A percentile compares a stretch with the other conserved stretches of the same genome.
Conservation (phyloP, 92 coral and sea anemone genomes). For the Siderastrea siderea region DNA sequence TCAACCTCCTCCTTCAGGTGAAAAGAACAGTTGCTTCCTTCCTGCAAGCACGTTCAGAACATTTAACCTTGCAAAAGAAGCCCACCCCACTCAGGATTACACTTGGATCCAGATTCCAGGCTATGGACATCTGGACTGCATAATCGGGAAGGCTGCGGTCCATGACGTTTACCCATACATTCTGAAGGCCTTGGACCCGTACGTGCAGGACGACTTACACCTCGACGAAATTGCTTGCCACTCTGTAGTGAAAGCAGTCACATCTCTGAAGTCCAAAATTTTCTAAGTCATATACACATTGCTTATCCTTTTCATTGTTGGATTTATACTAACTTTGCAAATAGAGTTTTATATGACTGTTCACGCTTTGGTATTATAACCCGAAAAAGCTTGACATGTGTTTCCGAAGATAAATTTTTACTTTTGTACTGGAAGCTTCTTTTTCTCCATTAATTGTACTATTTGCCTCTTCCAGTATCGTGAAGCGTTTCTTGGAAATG, state of each 20-base stretch:
- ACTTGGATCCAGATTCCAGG: slow-evolving; percentile 45
- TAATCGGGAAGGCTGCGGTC: slow-evolving; percentile 55
- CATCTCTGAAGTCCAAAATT: slow-evolving; percentile 1
- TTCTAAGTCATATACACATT: not conserved
- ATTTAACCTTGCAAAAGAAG: slow-evolving; percentile 37
- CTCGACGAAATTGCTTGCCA: not conserved
- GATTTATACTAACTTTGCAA: no score
- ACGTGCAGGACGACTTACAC: slow-evolving; percentile 28
- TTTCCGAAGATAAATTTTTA: no score
- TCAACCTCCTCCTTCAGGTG: slow-evolving; percentile 25
- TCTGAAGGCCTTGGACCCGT: slow-evolving; percentile 43
- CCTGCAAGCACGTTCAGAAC: slow-evolving; percentile 45
- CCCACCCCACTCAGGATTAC: slow-evolving; percentile 63
- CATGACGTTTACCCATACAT: slow-evolving; percentile 61
- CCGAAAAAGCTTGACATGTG: no score
- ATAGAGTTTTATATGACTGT: no score
- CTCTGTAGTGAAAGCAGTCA: not conserved
- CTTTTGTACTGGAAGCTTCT: no score
- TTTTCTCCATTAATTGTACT: no score
- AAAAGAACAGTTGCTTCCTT: slow-evolving; percentile 40
- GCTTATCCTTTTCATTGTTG: no score
- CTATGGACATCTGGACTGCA: slow-evolving; percentile 72
- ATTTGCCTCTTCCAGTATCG: no score
- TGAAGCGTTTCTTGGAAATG: no score
- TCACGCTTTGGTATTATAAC: no score